phyloP scores from a whole-genome alignment of 2,113 vertebrate genomes.

The Zosterops lateralis region DNA sequence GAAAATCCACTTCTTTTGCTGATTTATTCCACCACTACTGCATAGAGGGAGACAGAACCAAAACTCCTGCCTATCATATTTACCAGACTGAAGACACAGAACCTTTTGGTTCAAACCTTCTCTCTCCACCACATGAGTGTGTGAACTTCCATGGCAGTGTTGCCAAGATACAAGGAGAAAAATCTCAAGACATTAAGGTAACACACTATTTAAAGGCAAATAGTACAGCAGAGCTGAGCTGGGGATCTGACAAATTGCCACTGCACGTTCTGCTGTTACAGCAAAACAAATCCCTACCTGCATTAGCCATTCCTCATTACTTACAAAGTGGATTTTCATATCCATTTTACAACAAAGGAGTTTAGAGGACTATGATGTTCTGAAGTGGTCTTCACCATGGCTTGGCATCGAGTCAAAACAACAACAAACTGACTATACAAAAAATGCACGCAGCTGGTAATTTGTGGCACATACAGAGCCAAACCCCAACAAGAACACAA shows the following conservation, averaged over 20 bases:
- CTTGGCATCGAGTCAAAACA: not conserved
- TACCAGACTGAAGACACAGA: not conserved
- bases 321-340: constrained; percentile 45
- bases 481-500: constrained; percentile 12
- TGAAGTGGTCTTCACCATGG: constrained; percentile 32
- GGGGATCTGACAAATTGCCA: constrained; percentile 31
- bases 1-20: not conserved
- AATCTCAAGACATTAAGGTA: constrained; percentile 41
- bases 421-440: constrained; percentile 16
- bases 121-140: not conserved
- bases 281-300: constrained; percentile 57
- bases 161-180: constrained; percentile 51
- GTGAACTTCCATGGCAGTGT: constrained; percentile 26
- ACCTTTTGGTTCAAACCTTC: not conserved
- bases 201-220: constrained; percentile 40
- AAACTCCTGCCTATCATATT: not conserved
- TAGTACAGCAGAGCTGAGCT: not conserved
- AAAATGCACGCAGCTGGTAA: not conserved
- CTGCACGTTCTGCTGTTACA: constrained; percentile 34
- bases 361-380: constrained; percentile 33
- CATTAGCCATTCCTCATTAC: constrained; percentile 43
- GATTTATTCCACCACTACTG: not conserved
- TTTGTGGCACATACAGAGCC: not conserved
- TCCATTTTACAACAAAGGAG: constrained; percentile 36
- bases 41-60: not conserved